Evolutionary conservation across 2,888 invertebrate genomes (phyloP).

Genomic region (Terebella lapidaria): DNA sequence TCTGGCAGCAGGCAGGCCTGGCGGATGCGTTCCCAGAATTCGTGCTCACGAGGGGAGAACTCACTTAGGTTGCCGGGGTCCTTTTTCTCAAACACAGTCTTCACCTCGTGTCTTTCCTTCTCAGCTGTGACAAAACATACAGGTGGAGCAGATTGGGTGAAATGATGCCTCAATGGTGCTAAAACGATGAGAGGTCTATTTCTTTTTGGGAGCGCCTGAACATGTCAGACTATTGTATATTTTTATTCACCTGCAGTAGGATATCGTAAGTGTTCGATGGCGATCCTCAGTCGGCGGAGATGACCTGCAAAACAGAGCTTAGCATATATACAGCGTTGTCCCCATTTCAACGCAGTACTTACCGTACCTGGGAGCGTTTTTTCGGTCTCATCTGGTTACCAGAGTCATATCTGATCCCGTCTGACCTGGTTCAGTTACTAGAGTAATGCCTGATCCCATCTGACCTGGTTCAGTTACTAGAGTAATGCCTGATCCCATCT

Average conservation of each 20-base stretch:
- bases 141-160: not conserved
- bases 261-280: slow-evolving; percentile 35
- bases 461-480: too few species aligned
- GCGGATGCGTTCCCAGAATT: slow-evolving; percentile 35
- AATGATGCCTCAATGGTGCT: too few species aligned
- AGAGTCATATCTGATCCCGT: too few species aligned
- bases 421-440: too few species aligned
- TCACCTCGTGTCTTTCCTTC: not conserved
- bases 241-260: slow-evolving; percentile 36
- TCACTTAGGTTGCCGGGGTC: slow-evolving; percentile 22
- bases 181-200: too few species aligned
- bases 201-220: not conserved
- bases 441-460: too few species aligned
- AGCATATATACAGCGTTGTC: too few species aligned
- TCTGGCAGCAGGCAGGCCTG: slow-evolving; percentile 32
- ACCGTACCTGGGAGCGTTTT: too few species aligned
- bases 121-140: slow-evolving; percentile 11
- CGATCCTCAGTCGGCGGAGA: slow-evolving; percentile 33
- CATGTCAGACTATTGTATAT: not conserved
- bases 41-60: slow-evolving; percentile 29
- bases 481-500: too few species aligned
- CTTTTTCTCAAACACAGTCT: slow-evolving; percentile 5
- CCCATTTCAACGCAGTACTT: too few species aligned
- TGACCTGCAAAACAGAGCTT: slow-evolving; percentile 37
- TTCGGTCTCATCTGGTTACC: too few species aligned